These are phyloP conservation scores for Etheostoma cragini DNA, from an alignment of 2,113 vertebrate genomes.

Conservation along the genomic window DNA sequence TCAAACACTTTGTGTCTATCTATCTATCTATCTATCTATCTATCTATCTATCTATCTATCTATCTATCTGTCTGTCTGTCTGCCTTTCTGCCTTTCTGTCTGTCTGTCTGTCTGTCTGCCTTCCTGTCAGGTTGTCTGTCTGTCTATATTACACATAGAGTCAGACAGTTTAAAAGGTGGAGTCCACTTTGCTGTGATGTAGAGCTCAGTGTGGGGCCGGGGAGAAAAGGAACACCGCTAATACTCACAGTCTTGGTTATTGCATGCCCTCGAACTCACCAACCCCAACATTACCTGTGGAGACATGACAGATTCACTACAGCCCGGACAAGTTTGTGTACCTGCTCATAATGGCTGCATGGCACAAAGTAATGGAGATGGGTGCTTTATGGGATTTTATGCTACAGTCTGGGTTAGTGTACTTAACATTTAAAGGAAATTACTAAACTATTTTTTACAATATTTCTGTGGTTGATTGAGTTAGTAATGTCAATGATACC, in stretches of 20 bases:
- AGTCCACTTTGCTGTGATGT: slow-evolving; percentile 22
- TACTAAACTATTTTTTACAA: slow-evolving; percentile 12
- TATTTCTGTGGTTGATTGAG: neutral
- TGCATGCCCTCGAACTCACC: slow-evolving; percentile 45
- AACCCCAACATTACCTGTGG: slow-evolving; percentile 37
- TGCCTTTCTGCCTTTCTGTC: neutral
- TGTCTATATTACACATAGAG: neutral
- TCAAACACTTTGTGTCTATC: neutral
- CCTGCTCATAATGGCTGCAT: slow-evolving; percentile 40
- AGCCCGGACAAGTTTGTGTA: slow-evolving; percentile 19
- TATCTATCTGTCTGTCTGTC: neutral
- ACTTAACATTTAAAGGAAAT: slow-evolving; percentile 19
- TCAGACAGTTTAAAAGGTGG: neutral
- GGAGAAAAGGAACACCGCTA: slow-evolving; percentile 35
- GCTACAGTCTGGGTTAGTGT: neutral
- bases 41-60: neutral
- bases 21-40: neutral
- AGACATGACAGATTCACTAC: slow-evolving; percentile 24
- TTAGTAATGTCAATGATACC: slow-evolving; percentile 8
- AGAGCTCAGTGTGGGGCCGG: slow-evolving; percentile 22
- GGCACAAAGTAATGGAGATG: slow-evolving; percentile 11
- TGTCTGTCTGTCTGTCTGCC: neutral
- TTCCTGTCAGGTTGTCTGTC: neutral
- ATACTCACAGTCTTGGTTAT: slow-evolving; percentile 42
- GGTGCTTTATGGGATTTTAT: neutral